Conservation (phyloP, 2,797 vertebrate species). For the Sebastes baramenuke region DNA sequence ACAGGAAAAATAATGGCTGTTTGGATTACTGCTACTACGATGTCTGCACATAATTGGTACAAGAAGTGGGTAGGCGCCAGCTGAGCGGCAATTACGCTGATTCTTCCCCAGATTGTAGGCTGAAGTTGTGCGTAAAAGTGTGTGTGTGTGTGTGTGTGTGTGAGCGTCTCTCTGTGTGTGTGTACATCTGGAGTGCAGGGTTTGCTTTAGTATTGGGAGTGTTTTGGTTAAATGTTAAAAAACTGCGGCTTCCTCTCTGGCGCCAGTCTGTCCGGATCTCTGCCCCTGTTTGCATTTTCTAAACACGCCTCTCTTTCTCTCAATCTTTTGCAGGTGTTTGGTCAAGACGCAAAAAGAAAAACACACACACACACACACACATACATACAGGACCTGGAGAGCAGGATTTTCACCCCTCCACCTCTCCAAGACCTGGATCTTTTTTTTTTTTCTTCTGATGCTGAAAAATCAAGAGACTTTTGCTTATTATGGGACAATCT, state of each 20-base stretch:
- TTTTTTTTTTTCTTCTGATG: slow-evolving; percentile 60
- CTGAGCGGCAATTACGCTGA: slow-evolving; percentile 83
- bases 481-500: slow-evolving; percentile 85
- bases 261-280: slow-evolving; percentile 98
- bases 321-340: slow-evolving; percentile 99
- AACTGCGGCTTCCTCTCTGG: slow-evolving; percentile 97
- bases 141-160: slow-evolving; percentile 33
- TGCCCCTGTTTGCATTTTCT: slow-evolving; percentile 94
- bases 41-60: slow-evolving; percentile 87
- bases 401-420: slow-evolving; percentile 64
- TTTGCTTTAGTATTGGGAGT: slow-evolving; percentile 92
- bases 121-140: slow-evolving; percentile 76
- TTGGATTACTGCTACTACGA: slow-evolving; percentile 80
- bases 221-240: slow-evolving; percentile 98
- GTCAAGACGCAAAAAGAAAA: slow-evolving; percentile 79
- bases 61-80: slow-evolving; percentile 89
- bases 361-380: background rate
- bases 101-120: slow-evolving; percentile 84
- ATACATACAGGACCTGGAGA: slow-evolving; percentile 82
- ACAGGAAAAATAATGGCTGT: slow-evolving; percentile 79
- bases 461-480: slow-evolving; percentile 84
- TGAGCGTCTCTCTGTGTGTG: slow-evolving; percentile 64
- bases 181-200: slow-evolving; percentile 94
- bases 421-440: slow-evolving; percentile 75
- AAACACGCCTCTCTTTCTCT: slow-evolving; percentile 92